Evolutionary conservation across 2,888 invertebrate species (phyloP).

Genomic region (Neoitamus cyanurus): DNA sequence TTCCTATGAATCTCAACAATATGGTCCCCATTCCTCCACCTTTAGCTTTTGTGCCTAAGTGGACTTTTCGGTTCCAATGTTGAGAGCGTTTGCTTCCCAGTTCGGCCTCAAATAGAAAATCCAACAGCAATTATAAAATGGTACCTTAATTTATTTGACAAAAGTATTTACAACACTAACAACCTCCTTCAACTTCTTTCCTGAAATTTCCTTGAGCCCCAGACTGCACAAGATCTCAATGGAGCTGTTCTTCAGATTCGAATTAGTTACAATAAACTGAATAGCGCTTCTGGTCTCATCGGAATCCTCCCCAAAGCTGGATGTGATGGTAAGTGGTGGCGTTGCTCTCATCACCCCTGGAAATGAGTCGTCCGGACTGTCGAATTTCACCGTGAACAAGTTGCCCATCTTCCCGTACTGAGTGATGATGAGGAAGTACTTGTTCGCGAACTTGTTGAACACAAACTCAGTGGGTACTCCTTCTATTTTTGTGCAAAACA

Average conservation of each 20-base stretch:
- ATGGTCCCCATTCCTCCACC: too few species aligned
- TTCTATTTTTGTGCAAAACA: conserved; percentile 58
- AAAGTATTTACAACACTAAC: conserved; percentile 55
- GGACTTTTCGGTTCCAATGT: too few species aligned
- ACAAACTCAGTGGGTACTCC: conserved; percentile 61
- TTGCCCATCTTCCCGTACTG: conserved; percentile 62
- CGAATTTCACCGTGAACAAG: conserved; percentile 60
- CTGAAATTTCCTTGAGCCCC: conserved; percentile 59
- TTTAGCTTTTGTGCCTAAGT: too few species aligned
- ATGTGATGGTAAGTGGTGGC: conserved; percentile 60
- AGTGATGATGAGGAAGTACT: conserved; percentile 62
- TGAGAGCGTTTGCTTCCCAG: neutral
- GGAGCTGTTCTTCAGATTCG: conserved; percentile 58
- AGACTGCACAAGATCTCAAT: conserved; percentile 60
- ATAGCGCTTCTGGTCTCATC: conserved; percentile 62
- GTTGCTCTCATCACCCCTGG: conserved; percentile 56
- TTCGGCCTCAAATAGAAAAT: neutral
- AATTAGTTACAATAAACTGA: conserved; percentile 61
- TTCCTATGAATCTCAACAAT: too few species aligned
- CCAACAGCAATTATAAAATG: neutral
- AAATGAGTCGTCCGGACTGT: conserved; percentile 54
- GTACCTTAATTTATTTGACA: conserved; percentile 41
- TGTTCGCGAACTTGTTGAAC: conserved; percentile 61
- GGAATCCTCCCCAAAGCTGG: conserved; percentile 60
- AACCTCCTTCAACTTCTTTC: conserved; percentile 57